Conservation (phyloP, 2,888 invertebrate genomes). For the Galeruca laticollis region DNA sequence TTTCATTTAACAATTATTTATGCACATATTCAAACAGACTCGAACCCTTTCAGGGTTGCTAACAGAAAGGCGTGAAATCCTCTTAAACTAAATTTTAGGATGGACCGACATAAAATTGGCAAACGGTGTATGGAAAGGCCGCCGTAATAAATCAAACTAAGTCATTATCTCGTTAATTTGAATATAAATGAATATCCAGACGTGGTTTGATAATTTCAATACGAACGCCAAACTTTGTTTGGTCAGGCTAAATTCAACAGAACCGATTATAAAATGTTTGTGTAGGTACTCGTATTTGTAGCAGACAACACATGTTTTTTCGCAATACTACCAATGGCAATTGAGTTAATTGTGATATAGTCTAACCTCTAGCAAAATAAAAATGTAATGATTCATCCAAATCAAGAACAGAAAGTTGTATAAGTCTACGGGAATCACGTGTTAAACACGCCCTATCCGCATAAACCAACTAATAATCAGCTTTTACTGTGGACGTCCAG, state of each 20-base stretch:
- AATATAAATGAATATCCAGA: slow-evolving; percentile 33
- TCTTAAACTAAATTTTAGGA: slow-evolving; percentile 32
- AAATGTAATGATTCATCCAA: too few species aligned
- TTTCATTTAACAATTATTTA: slow-evolving; percentile 26
- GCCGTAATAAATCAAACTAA: slow-evolving; percentile 39
- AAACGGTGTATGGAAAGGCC: slow-evolving; percentile 30
- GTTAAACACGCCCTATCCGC: too few species aligned
- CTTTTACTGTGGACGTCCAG: too few species aligned
- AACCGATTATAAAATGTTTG: neutral
- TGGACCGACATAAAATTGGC: slow-evolving; percentile 36
- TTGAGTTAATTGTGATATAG: too few species aligned
- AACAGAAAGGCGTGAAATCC: slow-evolving; percentile 33
- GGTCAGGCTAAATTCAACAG: neutral
- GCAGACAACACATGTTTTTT: too few species aligned
- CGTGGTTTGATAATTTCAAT: slow-evolving; percentile 7
- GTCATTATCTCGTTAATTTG: slow-evolving; percentile 38
- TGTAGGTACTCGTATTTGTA: neutral
- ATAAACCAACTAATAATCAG: too few species aligned
- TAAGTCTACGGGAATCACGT: too few species aligned
- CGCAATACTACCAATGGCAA: too few species aligned
- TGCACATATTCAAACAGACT: slow-evolving; percentile 34
- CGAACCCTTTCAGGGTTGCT: slow-evolving; percentile 22
- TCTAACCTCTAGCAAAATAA: too few species aligned
- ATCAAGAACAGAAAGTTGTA: too few species aligned
- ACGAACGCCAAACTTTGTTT: slow-evolving; percentile 7